Base-by-base conservation (phyloP, 2,888 invertebrate species). In the Gisinianus flammeolus region DNA sequence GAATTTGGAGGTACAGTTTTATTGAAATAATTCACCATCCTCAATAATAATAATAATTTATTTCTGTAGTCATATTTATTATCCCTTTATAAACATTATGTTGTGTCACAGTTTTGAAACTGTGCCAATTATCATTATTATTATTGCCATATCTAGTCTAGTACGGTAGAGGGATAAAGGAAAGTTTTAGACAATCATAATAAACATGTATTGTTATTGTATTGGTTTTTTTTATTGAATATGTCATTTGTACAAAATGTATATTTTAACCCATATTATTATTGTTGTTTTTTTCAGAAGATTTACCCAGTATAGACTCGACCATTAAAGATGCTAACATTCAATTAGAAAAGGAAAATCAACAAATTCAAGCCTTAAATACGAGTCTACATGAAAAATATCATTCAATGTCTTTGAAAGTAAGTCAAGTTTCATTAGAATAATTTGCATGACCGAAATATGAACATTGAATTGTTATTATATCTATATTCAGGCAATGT, bases 331-430 rank as follows among this genome's bases (percentile, higher is more conserved):
- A 94, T 82, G 93, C 96, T 28, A 94, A 97, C 86, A 91, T 92
- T 75, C 94, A 96, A 86, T 91, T 97, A 79, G 94, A 96, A 86
- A 91, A 91, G 0, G 98, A 98, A 89, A 98, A 97, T 88, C 90
- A 93, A 66, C 93, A 94, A 83, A 90, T 98, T n/a, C 96, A 97
- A 88, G 93, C 93, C 33, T 89, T 96, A 75, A 94, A 95, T 85
- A 96, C 97, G 2, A 92, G 94, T 5, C 89, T 98, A 58, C 98
- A 98, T 86, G 96, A 97, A 88, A 92, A 93, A 84, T 95, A 97
- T 86, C 97, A 97, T 86, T 93, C 94, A 19, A 95, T 95, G 89
- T 95, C 94, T 68, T 88, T 97, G 28, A 93, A 96, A 88, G 91
- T 90, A 85, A 84, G 80, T 77, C 33, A n/a, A 16, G 6, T 28